Evolutionary conservation across 2,888 invertebrate species (phyloP), one percentile per base, ranked within the genome.

Genomic region (Pilophorus perplexus): DNA sequence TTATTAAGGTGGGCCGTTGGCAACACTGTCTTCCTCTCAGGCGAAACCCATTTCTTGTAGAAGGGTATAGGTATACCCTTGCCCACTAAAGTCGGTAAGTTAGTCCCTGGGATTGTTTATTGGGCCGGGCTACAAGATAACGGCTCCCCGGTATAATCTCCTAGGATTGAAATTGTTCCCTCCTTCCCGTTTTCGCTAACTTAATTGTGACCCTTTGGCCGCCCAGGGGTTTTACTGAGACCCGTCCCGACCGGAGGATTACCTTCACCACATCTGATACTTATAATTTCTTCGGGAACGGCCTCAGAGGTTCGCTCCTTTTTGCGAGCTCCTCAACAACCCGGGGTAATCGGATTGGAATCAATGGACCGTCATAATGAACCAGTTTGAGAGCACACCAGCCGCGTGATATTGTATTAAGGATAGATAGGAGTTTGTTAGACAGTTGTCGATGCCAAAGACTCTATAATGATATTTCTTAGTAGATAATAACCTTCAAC

Each of bases 21-120:
- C 20, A 22, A 18, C 48, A n/a, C 46, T 20, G 46, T 22, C 12
- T 48, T 8, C 22, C 48, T 33, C 33, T 33, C 48, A 2, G 28
- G 52, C 25, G 25, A 25, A 28, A 52, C 18, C 28, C 52, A 25
- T 52, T 52, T 52, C 52, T 52, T 52, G 52, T 52, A 28, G 52
- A 18, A 16, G 2, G 42, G 16, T n/a, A 14, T 3, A 3, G 23
- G 1, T 3, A 1, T 3, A 23, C 52, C 27, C 27, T 27, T 25
- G 12, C 22, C 28, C 18, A 14, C 28, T 28, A 28, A 52, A 52
- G 52, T 28, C 52, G 14, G 27, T 28, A 52, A 28, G 52, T 25
- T 52, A 52, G 52, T 52, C 55, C 38, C 27, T 37, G 22, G 55
- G 55, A 55, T 55, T 55, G 55, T 55, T 55, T 55, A 55, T 55